Evolutionary conservation across 2,888 invertebrate species (phyloP), one percentile per base, ranked within the genome.

Genomic region (Steinernema hermaphroditum): DNA sequence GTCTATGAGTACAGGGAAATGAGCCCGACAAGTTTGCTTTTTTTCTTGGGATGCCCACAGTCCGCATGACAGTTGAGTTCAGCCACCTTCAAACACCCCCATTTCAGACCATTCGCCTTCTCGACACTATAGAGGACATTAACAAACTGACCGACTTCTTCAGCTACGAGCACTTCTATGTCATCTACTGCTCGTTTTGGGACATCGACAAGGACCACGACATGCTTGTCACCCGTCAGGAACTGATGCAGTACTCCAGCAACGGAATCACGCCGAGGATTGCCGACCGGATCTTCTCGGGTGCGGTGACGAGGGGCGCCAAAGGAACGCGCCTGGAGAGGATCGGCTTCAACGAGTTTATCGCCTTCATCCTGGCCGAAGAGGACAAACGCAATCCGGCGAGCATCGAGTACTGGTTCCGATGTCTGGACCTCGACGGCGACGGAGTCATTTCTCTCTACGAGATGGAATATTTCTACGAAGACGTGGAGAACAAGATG

Each of bases 131-230:
- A 37, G 78, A 78, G 54, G 84, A 83, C 69, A 83, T 82, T 77
- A 82, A 81, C 74, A 81, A 81, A 72, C 69, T 91, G 69, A 90
- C 90, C 44, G 90, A 91, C 76, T 89, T 88, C 88, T 93, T 90
- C 90, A 96, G 96, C 87, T 98, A 99, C 88, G 98, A 99, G 88
- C 97, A 98, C 90, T 98, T 98, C 89, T 50, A 70, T 57, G 98
- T 98, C 76, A 96, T 98, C 88, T 98, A 99, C 89, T 98, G 98
- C 90, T 98, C 97, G 89, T 99, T 98, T 89, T 99, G 98, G 98
- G 98, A 98, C 89, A 89, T 98, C 87, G 98, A 98, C 88, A 91
- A 93, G 78, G 98, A 98, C 89, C 98, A 98, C 88, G 97, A 98
- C 89, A 62, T 62, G 62, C 62, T 32, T 1, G 71, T 79, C 54